Base-by-base conservation (phyloP, 1,140 invertebrate species). In the Drosophila erecta region DNA sequence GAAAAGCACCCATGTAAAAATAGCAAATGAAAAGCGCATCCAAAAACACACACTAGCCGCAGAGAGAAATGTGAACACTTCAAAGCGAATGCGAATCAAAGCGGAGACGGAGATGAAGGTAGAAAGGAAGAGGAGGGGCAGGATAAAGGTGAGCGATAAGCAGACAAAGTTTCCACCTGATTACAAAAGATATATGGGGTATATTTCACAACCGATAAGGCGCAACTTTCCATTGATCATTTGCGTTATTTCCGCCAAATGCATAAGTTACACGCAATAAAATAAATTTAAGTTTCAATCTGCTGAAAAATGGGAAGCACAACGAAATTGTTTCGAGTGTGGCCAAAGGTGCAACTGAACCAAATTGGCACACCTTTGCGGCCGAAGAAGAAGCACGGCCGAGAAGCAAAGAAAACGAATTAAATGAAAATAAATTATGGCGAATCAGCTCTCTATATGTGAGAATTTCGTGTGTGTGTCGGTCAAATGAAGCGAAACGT, bases 401-500 rank as follows among this genome's bases (percentile, higher is more conserved):
- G 30, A 30, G 24, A 55, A 40, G 37, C 70, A 30, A 74, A 57
- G 73, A 53, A 49, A 76, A 60, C 50, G 35, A 58, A 76, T 76
- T 46, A 75, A 51, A 46, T 65, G 71, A 65, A 74, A 64, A 78
- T 57, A 78, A 47, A 71, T 55, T 54, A 71, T 70, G 49, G 65
- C 27, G 65, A 65, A 67, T 67, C 27, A 67, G 64, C 44, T 57
- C 38, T 51, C 40, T 49, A 61, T 20, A 67, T 50, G 33, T 14
- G 17, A 14, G 22, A 8, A n/a, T 37, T 30, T 24, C 73, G 44
- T 81, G 55, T 53, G 35, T 44, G 44, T 58, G 66, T 65, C 56
- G 50, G 65, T 65, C 83, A 87, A 87, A 87, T 87, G 84, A 87
- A 89, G 83, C 83, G 83, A 79, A 87, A 83, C 83, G 83, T 49